Evolutionary conservation across 2,797 vertebrate species (phyloP).

Genomic region (Ptychadena robeensis): DNA sequence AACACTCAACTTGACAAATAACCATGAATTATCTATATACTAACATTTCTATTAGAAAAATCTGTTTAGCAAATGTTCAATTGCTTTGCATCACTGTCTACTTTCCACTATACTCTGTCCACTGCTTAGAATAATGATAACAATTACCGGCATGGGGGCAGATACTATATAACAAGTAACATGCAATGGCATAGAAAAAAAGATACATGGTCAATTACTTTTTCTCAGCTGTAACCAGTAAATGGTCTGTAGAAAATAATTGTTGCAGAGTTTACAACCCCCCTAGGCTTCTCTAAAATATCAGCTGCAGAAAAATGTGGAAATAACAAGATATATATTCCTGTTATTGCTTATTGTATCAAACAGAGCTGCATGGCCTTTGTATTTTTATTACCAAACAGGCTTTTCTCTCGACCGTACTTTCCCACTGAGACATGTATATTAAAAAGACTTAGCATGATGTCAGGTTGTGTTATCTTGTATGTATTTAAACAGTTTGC

Average conservation of each 20-base stretch:
- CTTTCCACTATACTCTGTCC: conserved; percentile 7
- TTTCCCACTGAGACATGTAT: too few relatives aligned
- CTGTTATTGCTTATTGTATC: conserved; percentile 25
- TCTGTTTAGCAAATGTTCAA: conserved; percentile 14
- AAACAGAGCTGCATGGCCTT: background rate
- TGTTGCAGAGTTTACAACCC: conserved; percentile 24
- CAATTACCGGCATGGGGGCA: conserved; percentile 27
- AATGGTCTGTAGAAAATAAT: conserved; percentile 39
- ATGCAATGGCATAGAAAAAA: conserved; percentile 17
- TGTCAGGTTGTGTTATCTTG: too few relatives aligned
- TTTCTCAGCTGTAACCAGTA: conserved; percentile 33
- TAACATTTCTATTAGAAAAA: background rate
- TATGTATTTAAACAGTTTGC: background rate
- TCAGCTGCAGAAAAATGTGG: background rate
- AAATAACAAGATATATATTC: background rate
- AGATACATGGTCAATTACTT: conserved; percentile 44
- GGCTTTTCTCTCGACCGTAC: background rate
- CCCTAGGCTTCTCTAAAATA: conserved; percentile 23
- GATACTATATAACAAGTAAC: conserved; percentile 19
- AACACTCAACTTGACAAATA: background rate
- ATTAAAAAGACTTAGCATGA: too few relatives aligned
- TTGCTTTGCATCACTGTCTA: conserved; percentile 20
- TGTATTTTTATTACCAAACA: background rate
- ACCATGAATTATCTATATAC: background rate
- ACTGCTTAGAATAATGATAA: conserved; percentile 31